phyloP scores from a whole-genome alignment of 2,797 vertebrate genomes.

The Acrocephalus scirpaceus region DNA sequence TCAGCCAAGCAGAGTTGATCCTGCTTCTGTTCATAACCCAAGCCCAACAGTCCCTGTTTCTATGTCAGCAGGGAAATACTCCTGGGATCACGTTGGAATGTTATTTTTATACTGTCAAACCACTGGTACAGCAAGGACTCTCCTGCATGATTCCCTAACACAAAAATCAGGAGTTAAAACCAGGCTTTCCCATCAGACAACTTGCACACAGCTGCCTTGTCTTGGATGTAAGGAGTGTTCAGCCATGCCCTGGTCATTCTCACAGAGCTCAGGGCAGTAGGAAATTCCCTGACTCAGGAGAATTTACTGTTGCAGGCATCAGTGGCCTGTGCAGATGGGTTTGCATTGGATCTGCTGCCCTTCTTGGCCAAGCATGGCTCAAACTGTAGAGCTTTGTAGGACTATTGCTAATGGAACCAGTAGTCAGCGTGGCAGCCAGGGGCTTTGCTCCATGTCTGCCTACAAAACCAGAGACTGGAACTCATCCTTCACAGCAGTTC shows the following conservation, averaged over 20 bases:
- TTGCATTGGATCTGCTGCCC: neutral
- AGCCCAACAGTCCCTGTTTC: neutral
- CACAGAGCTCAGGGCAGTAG: neutral
- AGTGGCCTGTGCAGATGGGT: neutral
- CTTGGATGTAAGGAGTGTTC: neutral
- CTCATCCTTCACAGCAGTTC: neutral
- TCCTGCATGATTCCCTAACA: neutral
- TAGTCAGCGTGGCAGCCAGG: neutral
- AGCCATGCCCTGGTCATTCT: neutral
- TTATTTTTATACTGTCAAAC: neutral
- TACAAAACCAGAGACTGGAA: neutral
- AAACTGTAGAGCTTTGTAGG: neutral
- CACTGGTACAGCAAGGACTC: neutral
- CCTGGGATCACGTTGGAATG: neutral
- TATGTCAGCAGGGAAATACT: neutral
- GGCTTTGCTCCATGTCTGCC: neutral
- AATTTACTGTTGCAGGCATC: neutral
- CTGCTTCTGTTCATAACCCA: neutral
- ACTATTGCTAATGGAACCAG: neutral
- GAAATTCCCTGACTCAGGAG: neutral
- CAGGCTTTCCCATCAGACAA: neutral
- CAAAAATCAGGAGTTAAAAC: neutral
- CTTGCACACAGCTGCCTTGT: accelerated
- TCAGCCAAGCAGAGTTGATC: neutral
- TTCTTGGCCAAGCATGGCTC: neutral